phyloP scores from a whole-genome alignment of 23 tunicate species.

The Trididemnum nubilum region DNA sequence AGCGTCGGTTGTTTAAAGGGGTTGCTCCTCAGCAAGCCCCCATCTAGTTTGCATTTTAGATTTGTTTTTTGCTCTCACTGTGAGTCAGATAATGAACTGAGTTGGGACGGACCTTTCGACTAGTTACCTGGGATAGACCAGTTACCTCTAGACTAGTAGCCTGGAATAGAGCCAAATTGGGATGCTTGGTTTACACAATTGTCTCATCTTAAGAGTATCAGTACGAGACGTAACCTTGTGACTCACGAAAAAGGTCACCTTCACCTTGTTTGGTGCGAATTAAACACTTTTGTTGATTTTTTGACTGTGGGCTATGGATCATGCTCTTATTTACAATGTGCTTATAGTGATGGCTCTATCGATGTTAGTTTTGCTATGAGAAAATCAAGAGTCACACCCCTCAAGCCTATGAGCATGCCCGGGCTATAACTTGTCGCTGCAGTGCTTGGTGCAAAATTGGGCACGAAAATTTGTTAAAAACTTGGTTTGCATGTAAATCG shows the following conservation, averaged over 20 bases:
- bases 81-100: neutral
- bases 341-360: neutral
- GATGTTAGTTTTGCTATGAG: neutral
- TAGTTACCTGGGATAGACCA: too few species aligned
- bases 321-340: neutral
- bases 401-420: slow-evolving; percentile 13
- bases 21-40: too few species aligned
- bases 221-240: too few species aligned
- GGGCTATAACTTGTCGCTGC: slow-evolving; percentile 26
- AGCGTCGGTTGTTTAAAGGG: too few species aligned
- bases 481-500: neutral
- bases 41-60: neutral
- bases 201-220: too few species aligned
- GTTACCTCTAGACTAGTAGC: too few species aligned
- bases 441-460: slow-evolving; percentile 14
- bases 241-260: too few species aligned
- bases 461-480: neutral
- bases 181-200: too few species aligned
- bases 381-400: slow-evolving; percentile 24
- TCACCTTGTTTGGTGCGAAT: neutral
- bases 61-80: neutral
- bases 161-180: too few species aligned
- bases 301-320: neutral
- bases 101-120: too few species aligned
- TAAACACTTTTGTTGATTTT: neutral